These are phyloP conservation scores for Pteropus rufus DNA, from an alignment of 2,797 vertebrate genomes.

Conservation along the genomic window DNA sequence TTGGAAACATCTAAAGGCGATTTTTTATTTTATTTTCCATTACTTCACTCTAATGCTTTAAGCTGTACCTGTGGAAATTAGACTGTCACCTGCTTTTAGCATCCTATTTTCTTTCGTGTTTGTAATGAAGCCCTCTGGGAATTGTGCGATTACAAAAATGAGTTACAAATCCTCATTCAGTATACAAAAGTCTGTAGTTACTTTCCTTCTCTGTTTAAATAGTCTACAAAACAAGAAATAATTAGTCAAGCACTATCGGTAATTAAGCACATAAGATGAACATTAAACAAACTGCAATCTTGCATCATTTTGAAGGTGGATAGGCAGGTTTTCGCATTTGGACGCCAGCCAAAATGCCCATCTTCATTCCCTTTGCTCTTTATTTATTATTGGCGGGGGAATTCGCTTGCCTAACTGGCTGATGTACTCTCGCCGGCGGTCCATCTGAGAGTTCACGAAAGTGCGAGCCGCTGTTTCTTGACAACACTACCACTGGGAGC, in stretches of 20 bases:
- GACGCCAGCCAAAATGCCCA: constrained; percentile 65
- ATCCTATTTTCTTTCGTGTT: constrained; percentile 71
- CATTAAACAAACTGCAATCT: constrained; percentile 78
- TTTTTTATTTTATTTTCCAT: constrained; percentile 71
- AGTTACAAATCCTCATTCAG: constrained; percentile 72
- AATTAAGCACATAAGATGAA: constrained; percentile 78
- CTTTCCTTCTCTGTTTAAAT: constrained; percentile 65
- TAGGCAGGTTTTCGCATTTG: constrained; percentile 60
- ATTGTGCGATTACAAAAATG: constrained; percentile 70
- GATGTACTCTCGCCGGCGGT: not conserved
- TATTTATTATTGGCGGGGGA: constrained; percentile 56
- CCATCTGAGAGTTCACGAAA: not conserved
- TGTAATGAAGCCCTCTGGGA: constrained; percentile 79
- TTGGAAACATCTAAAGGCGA: constrained; percentile 71
- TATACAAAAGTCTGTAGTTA: constrained; percentile 57
- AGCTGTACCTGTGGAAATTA: constrained; percentile 72
- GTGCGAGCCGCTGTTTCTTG: constrained; percentile 6
- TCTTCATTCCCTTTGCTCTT: constrained; percentile 55
- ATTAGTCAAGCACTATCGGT: constrained; percentile 76
- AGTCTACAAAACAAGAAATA: constrained; percentile 77
- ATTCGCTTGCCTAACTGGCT: constrained; percentile 41
- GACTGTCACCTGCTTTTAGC: constrained; percentile 74
- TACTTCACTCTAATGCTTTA: constrained; percentile 56
- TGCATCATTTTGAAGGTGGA: constrained; percentile 75
- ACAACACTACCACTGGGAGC: not conserved